Base-by-base conservation (phyloP, 2,113 vertebrate genomes). In the Ancistrus triradiatus region DNA sequence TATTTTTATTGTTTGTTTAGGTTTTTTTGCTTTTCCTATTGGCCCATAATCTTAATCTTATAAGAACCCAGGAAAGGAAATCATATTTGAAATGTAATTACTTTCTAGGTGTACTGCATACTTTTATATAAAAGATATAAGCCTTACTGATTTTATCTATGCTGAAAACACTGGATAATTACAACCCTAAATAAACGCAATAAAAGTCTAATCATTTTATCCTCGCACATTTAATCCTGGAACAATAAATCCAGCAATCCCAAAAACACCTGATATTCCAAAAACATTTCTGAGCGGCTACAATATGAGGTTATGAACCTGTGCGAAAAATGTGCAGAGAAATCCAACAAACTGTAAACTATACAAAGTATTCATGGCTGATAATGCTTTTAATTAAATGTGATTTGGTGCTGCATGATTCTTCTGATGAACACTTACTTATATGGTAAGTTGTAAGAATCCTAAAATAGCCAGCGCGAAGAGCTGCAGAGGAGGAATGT, bases 381-480 rank as follows among this genome's bases (percentile, higher is more conserved):
- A n/a, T n/a, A n/a, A n/a, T n/a, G n/a, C n/a, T n/a, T n/a, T n/a
- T n/a, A n/a, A n/a, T n/a, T n/a, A n/a, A n/a, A n/a, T n/a, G n/a
- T n/a, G n/a, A n/a, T n/a, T n/a, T n/a, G 13, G 46, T 25, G 8
- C 13, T 59, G 37, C 52, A 31, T 27, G 31, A 13, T 27, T 7
- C 28, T 38, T 18, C 10, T 52, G 47, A 7, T 44, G 46, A 52
- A n/a, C 42, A 15, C 31, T 22, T 46, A 51, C 52, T 31, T 59
- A 21, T 51, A 46, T 27, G 15, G 10, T 50, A 43, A 63, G 19
- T 19, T 37, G 21, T 22, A 40, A 50, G n/a, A 50, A 7, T 17
- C 28, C 48, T 50, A 46, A 65, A 53, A 70, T 59, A 64, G 33
- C 10, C 17, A 19, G 1, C 17, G 24, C 21, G 4, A 27, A 43